Percentiles rank a stretch among this genome's conserved stretches.
These are phyloP conservation scores for Scrobipalpa atriplicella DNA, from an alignment of 2,888 invertebrate genomes.

Conservation along the genomic window DNA sequence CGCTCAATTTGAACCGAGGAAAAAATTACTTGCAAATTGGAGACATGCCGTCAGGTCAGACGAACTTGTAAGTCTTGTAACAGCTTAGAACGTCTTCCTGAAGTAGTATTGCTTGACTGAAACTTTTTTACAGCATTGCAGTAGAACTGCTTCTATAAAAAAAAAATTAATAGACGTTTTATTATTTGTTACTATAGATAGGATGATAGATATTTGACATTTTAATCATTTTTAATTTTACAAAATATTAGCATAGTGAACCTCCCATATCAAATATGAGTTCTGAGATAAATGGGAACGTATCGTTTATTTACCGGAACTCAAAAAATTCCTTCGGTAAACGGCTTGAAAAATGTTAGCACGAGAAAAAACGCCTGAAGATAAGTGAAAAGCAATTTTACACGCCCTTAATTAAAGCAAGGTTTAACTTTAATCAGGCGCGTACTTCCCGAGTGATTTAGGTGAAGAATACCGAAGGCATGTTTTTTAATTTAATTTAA, in stretches of 20 bases:
- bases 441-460: neutral
- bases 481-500: constrained; percentile 11
- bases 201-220: too few relatives aligned
- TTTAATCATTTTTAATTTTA: too few relatives aligned
- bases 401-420: constrained; percentile 21
- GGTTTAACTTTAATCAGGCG: constrained; percentile 14
- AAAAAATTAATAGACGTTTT: too few relatives aligned
- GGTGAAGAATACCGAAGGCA: neutral
- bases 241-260: too few relatives aligned
- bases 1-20: constrained; percentile 36
- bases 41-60: constrained; percentile 5
- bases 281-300: too few relatives aligned
- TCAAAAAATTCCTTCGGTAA: too few relatives aligned
- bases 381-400: constrained; percentile 23
- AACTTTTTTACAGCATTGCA: neutral
- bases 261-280: too few relatives aligned
- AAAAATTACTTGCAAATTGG: constrained; percentile 33
- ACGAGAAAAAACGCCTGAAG: constrained; percentile 18
- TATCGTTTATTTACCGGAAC: too few relatives aligned
- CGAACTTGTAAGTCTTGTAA: neutral
- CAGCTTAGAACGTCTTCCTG: neutral
- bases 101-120: neutral
- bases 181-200: too few relatives aligned
- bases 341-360: constrained; percentile 30
- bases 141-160: neutral